Conservation (phyloP, 1,140 invertebrate genomes). For the Drosophila trapezifrons region DNA sequence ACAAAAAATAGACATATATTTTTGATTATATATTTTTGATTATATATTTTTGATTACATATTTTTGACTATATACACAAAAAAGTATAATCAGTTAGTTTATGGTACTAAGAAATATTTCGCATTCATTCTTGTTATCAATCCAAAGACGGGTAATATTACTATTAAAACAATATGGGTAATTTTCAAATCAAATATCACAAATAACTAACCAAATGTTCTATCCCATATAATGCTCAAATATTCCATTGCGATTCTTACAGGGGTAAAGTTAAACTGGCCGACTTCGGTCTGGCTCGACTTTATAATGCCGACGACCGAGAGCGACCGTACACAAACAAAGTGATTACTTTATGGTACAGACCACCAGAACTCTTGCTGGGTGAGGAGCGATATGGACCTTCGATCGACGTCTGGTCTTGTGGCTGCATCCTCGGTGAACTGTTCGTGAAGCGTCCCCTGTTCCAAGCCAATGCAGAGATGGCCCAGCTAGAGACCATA, state of each 20-base stretch:
- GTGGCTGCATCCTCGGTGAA: constrained; percentile 99
- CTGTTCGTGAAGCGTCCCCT: constrained; percentile 98
- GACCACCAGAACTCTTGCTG: constrained; percentile 97
- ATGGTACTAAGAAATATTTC: background rate
- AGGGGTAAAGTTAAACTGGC: constrained; percentile 99
- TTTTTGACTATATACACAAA: background rate
- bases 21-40: background rate
- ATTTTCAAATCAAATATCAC: no score
- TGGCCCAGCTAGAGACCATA: constrained; percentile 97
- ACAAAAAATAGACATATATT: no score
- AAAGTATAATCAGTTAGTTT: no score
- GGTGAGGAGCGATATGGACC: constrained; percentile 99
- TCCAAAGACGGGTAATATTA: background rate
- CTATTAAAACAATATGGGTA: background rate
- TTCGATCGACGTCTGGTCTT: constrained; percentile 99
- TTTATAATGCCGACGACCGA: constrained; percentile 98
- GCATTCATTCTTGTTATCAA: background rate
- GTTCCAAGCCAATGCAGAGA: constrained; percentile 97
- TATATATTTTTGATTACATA: no score
- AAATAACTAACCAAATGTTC: background rate
- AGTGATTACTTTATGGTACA: constrained; percentile 99
- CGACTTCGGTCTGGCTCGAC: constrained; percentile 98
- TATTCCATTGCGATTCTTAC: constrained; percentile 32
- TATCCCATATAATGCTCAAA: background rate
- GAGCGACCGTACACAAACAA: constrained; percentile 98